These are phyloP conservation scores for Pycnonotus jocosus DNA, from an alignment of 2,113 vertebrate species.

Conservation along the genomic window DNA sequence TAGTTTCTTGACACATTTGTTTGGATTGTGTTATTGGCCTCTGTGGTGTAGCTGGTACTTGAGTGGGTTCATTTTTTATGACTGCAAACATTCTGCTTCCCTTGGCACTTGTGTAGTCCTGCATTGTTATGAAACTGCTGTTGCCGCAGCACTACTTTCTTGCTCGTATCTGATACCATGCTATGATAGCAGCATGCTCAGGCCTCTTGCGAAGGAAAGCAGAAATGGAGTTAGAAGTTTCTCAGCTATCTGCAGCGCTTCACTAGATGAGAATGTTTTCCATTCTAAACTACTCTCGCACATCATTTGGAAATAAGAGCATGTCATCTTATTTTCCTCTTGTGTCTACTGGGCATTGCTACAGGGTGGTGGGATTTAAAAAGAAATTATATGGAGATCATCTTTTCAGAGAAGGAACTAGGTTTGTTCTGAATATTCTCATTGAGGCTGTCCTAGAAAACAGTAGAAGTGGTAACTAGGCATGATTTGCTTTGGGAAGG, in stretches of 20 bases:
- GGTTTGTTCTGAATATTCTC: background rate
- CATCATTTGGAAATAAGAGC: background rate
- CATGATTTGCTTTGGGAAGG: background rate
- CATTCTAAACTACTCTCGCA: background rate
- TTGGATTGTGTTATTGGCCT: background rate
- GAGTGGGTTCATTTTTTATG: background rate
- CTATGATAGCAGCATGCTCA: background rate
- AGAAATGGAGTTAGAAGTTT: background rate
- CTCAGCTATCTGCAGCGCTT: background rate
- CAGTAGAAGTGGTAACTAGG: background rate
- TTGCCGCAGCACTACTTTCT: background rate
- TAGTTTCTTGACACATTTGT: background rate
- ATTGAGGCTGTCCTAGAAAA: background rate
- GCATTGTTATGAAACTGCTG: background rate
- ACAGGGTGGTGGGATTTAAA: background rate
- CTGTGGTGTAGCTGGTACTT: background rate
- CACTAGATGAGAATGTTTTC: background rate
- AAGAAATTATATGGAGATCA: background rate
- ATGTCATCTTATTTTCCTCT: background rate
- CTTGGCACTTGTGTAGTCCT: background rate
- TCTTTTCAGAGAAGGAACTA: background rate
- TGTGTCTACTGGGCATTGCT: background rate
- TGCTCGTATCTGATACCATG: background rate
- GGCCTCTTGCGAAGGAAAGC: background rate
- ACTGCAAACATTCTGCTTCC: background rate